Evolutionary conservation across 1,140 invertebrate genomes (phyloP).

Genomic region (Drosophila yakuba): DNA sequence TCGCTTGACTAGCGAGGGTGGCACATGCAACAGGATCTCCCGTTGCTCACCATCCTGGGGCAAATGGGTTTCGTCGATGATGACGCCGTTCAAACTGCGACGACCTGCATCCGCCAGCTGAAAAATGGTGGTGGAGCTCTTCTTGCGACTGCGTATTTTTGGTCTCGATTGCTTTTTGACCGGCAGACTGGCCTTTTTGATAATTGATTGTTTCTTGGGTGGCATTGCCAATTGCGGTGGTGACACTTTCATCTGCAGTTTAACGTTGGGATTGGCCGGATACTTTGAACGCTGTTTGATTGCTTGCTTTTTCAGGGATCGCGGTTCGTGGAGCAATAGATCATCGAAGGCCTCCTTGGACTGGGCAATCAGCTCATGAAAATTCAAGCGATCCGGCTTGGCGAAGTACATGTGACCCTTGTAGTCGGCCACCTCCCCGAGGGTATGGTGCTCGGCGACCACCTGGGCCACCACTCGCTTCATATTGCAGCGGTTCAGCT

Average conservation of each 20-base stretch:
- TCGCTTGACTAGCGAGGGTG: background rate
- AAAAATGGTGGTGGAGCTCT: slow-evolving; percentile 22
- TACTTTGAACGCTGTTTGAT: background rate
- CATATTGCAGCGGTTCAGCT: slow-evolving; percentile 34
- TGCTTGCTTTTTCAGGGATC: background rate
- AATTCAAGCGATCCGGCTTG: slow-evolving; percentile 55
- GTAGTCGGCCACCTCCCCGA: slow-evolving; percentile 57
- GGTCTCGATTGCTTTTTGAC: background rate
- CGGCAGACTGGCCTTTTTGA: too few species aligned
- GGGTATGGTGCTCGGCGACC: slow-evolving; percentile 56
- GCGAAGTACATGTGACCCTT: slow-evolving; percentile 68
- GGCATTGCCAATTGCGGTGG: background rate
- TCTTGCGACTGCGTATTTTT: background rate
- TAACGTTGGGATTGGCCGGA: background rate
- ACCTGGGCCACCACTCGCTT: slow-evolving; percentile 74
- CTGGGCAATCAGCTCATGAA: slow-evolving; percentile 51
- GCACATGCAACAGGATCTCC: slow-evolving; percentile 8
- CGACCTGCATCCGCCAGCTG: slow-evolving; percentile 9
- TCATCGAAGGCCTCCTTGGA: slow-evolving; percentile 71
- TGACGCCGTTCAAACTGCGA: slow-evolving; percentile 40
- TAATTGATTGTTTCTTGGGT: background rate
- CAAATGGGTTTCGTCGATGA: slow-evolving; percentile 40
- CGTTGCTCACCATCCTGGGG: background rate
- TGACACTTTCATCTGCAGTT: slow-evolving; percentile 1
- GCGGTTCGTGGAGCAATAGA: slow-evolving; percentile 37